Evolutionary conservation across 2,888 invertebrate genomes (phyloP), one percentile per base, ranked within the genome.

Genomic region (Neocrepidodera transversa): DNA sequence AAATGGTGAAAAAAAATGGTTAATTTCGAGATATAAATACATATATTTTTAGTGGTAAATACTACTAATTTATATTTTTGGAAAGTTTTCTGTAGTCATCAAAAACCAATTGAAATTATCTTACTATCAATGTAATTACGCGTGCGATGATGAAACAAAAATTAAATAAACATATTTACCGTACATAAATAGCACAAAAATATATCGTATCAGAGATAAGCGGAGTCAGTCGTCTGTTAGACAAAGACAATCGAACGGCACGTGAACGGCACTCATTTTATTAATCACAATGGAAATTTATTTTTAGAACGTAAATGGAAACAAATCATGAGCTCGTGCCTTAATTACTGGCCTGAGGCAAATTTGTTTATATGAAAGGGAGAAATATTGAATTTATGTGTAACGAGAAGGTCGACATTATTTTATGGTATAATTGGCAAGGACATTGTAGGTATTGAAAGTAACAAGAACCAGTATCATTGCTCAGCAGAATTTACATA

Each of bases 231-330:
- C 11, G 16, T 57, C 17, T 50, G 35, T 47, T 13, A 36, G 17
- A 54, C 61, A 58, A 60, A 50, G 50, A 38, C 53, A 54, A 57
- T 43, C 50, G 36, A 50, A 28, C 17, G 57, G 54, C 61, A 61
- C 61, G 61, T 61, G 58, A 53, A 61, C 8, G 17, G 53, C 47
- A 54, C 49, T 53, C 2, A 51, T 38, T 42, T 60, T 49, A 57
- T 57, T 28, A 49, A 48, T 50, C 54, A 58, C 28, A 43, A 26
- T 13, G n/a, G 7, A 43, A 35, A 36, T 47, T 54, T 43, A 47
- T 45, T 54, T 54, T 47, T 54, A 54, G 54, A 54, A 32, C 14
- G 28, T 8, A 45, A 43, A 36, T 48, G 38, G 26, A 18, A 26
- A 36, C 36, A 47, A 28, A 38, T 53, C n/a, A 28, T 55, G 11